Base-by-base conservation (phyloP, 2,113 vertebrate species). In the Scartelaos histophorus region DNA sequence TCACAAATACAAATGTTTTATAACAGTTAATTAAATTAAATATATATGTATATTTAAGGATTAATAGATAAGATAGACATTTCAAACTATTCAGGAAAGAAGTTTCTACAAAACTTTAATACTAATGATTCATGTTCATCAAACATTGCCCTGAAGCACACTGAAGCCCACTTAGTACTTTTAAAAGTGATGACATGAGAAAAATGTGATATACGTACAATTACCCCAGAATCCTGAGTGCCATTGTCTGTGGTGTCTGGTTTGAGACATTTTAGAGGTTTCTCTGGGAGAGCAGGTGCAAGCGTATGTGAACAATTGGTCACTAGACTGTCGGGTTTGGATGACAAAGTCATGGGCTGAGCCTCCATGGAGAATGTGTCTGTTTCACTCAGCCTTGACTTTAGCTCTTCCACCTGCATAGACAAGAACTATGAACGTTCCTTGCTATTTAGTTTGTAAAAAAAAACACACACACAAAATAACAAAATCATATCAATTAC, bases 321-420 rank as follows among this genome's bases (percentile, higher is more conserved):
- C 61, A 89, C 83, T 68, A 83, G 83, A 0, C 54, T 71, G 47
- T 88, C 88, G 9, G 49, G 16, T 73, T 0, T 82, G 0, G 61
- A 0, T 5, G 72, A 0, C 0, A 24, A 21, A 6, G 67, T 0
- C 1, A n/a, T 34, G 53, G 79, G 64, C 71, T 47, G 67, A 84
- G 60, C 38, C 47, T 54, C 38, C 0, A 85, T 86, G 21, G 92
- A 88, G 58, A 91, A 88, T 62, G 93, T 93, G 17, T 97, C 91
- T 49, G 78, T 78, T 54, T 84, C 83, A 43, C 79, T 87, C 74
- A 95, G 84, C 79, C 94, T 95, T 83, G 92, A 94, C 73, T 94
- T 95, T 9, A 98, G 93, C 82, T 97, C 94, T 61, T 98, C 95
- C n/a, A 98, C 92, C 97, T 99, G 89, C 5, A 74, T 1, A 16